phyloP scores from a whole-genome alignment of 23 tunicate genomes.

The Trididemnum nubilum region DNA sequence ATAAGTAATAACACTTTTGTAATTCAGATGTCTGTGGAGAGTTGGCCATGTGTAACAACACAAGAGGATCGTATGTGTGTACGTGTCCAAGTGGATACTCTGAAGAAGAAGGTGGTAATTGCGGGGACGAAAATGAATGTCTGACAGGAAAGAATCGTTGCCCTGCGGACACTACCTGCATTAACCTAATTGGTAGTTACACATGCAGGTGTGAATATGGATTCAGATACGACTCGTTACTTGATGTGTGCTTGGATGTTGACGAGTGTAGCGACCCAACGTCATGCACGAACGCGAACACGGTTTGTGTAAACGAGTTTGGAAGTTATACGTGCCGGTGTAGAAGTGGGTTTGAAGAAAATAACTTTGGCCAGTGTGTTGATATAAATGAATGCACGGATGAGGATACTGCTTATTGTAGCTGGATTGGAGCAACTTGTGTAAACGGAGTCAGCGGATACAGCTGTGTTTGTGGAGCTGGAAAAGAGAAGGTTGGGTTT shows the following conservation, averaged over 20 bases:
- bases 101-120: neutral
- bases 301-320: conserved; percentile 22
- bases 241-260: conserved; percentile 32
- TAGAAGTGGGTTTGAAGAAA: neutral
- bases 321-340: conserved; percentile 22
- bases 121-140: conserved; percentile 47
- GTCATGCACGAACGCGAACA: conserved; percentile 9
- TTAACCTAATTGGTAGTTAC: conserved; percentile 38
- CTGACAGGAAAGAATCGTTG: conserved; percentile 11
- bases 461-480: conserved; percentile 37
- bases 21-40: conserved; percentile 4
- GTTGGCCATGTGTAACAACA: neutral
- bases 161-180: conserved; percentile 29
- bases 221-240: conserved; percentile 20
- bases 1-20: too few species aligned
- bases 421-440: conserved; percentile 19
- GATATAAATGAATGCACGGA: conserved; percentile 45
- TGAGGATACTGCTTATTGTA: conserved; percentile 6
- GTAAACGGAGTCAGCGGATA: conserved; percentile 35
- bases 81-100: conserved; percentile 14
- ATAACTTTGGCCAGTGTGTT: neutral
- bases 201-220: conserved; percentile 42
- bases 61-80: conserved; percentile 15
- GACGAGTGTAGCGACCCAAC: conserved; percentile 31
- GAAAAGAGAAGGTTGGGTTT: neutral